Percentiles rank a stretch among this genome's conserved stretches.
These are phyloP conservation scores for Brachionus angularis DNA, from an alignment of 1,140 invertebrate genomes.

Conservation along the genomic window DNA sequence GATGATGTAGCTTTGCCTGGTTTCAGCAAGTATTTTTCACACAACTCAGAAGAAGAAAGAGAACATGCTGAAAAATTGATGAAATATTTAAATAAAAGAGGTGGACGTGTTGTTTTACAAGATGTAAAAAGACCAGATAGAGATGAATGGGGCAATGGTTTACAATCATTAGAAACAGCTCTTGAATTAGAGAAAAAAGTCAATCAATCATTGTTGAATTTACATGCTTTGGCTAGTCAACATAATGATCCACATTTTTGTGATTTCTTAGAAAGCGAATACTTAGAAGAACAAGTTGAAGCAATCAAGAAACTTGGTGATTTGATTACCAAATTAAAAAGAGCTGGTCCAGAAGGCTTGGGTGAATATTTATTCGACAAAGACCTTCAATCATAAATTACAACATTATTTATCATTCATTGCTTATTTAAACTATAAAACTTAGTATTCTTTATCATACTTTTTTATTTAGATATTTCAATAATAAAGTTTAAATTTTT, in stretches of 20 bases:
- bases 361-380: constrained; percentile 43
- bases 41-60: constrained; percentile 67
- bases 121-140: constrained; percentile 37
- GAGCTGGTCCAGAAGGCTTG: constrained; percentile 34
- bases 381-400: neutral
- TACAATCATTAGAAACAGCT: constrained; percentile 5
- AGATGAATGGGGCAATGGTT: neutral
- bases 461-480: too few species aligned
- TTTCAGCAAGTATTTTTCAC: constrained; percentile 68
- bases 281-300: constrained; percentile 38
- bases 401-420: neutral
- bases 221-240: constrained; percentile 1
- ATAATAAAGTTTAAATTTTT: too few species aligned
- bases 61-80: constrained; percentile 71
- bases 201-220: constrained; percentile 14
- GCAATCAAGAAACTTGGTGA: constrained; percentile 28
- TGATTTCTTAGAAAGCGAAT: constrained; percentile 31
- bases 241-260: constrained; percentile 16
- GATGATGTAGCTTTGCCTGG: constrained; percentile 71
- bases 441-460: too few species aligned
- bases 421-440: too few species aligned
- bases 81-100: constrained; percentile 75
- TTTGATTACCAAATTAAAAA: constrained; percentile 21
- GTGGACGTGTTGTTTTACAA: constrained; percentile 56
- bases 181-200: constrained; percentile 38